Base-by-base conservation (phyloP, 2,797 vertebrate species). In the Cygnus olor region DNA sequence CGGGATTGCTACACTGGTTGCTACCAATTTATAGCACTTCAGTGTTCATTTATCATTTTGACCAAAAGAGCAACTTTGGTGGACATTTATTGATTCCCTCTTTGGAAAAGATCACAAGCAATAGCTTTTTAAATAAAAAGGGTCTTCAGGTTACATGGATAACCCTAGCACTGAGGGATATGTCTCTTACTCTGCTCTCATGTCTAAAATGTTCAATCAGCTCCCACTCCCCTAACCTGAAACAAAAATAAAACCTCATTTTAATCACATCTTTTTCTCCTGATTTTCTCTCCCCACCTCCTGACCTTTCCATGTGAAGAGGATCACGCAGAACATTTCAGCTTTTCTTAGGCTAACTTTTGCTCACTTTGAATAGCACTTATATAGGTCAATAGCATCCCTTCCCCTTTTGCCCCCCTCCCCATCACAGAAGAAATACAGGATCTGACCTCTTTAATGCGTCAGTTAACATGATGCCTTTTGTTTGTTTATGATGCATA, bases 1-100 rank as follows among this genome's bases (percentile, higher is more conserved):
- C 72, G n/a, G 74, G 71, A 93, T 93, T 63, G 22, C 56, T 95
- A n/a, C 0, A 4, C 61, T 77, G 69, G 93, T 88, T 92, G 93
- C 91, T 94, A 96, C 91, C 74, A 91, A 63, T 92, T 95, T 96
- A 97, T 91, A 92, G 64, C 28, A 57, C 76, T 92, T 96, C 30
- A 0, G 87, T 88, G 87, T 76, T 94, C 95, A 95, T 95, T 94
- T 95, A 96, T 96, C 92, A 96, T 94, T 96, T 95, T 80, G 74
- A 96, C 95, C 85, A 94, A 93, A 97, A 97, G 96, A 96, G 54
- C 91, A 96, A 92, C 95, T 94, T 96, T 84, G 44, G 93, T 80
- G 81, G 95, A 91, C 91, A 92, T 97, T 96, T 96, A 97, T 97
- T 97, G 96, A 97, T 98, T 97, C 97, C 91, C 20, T 93, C 92